A percentile compares a stretch with the other conserved stretches of the same genome.
Conservation (phyloP, 1,140 invertebrate species). For the Cydia fagiglandana region DNA sequence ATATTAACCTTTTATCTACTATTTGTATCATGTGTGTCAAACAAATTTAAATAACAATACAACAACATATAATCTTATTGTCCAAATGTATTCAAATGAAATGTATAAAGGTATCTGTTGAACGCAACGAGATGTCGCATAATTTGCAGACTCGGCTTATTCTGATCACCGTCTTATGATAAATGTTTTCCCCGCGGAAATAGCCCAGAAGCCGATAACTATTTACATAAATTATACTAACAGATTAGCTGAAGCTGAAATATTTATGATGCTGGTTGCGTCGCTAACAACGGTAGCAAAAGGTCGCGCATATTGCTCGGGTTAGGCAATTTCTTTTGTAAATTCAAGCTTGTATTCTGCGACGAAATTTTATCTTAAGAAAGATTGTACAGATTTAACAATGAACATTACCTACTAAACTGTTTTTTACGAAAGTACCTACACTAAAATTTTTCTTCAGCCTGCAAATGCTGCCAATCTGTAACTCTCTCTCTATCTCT, state of each 20-base stretch:
- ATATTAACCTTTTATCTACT: no score
- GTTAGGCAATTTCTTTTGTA: conserved; percentile 18
- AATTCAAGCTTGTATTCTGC: background rate
- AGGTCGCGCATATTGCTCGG: conserved; percentile 14
- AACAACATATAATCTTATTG: conserved; percentile 35
- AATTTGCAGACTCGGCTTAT: conserved; percentile 56
- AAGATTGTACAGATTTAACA: no score
- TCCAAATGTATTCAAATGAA: conserved; percentile 54
- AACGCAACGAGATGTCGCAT: conserved; percentile 36
- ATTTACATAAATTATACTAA: conserved; percentile 71
- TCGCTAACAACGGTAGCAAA: conserved; percentile 27
- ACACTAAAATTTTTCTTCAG: no score
- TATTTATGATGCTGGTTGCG: conserved; percentile 23
- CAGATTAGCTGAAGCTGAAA: conserved; percentile 56
- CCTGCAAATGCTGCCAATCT: no score
- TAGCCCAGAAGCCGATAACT: conserved; percentile 55
- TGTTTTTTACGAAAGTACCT: no score
- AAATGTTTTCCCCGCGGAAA: conserved; percentile 59
- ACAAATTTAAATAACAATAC: conserved; percentile 29
- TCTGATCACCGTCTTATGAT: conserved; percentile 59
- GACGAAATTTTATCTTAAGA: background rate
- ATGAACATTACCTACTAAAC: no score
- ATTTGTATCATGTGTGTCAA: background rate
- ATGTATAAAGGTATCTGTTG: conserved; percentile 44
- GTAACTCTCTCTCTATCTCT: no score